Evolutionary conservation across 2,113 vertebrate genomes (phyloP).

Genomic region (Cinclus cinclus): DNA sequence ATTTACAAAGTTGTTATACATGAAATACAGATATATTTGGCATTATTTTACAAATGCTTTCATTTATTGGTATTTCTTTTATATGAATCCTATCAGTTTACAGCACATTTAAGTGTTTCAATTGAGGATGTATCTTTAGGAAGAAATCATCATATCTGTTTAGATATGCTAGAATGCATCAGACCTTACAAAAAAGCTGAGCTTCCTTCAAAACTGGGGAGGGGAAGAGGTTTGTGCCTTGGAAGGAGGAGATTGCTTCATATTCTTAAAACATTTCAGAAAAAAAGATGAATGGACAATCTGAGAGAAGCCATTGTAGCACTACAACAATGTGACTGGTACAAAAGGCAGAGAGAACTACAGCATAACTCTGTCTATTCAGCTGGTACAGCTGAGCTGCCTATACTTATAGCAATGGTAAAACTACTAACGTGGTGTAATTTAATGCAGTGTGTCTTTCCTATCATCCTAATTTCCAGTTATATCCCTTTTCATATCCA

Average conservation of each 20-base stretch:
- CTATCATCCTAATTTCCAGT: neutral
- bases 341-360: neutral
- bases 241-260: neutral
- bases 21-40: slow-evolving; percentile 36
- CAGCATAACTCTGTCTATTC: neutral
- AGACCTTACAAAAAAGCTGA: neutral
- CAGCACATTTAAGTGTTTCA: slow-evolving; percentile 29
- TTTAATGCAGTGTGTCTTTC: neutral
- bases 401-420: neutral
- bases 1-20: slow-evolving; percentile 4
- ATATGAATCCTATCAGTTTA: slow-evolving; percentile 34
- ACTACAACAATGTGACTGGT: neutral
- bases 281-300: neutral
- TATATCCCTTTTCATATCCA: neutral
- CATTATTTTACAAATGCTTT: slow-evolving; percentile 51
- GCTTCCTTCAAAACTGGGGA: neutral
- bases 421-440: neutral
- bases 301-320: neutral
- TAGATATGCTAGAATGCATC: neutral
- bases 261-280: neutral
- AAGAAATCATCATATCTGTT: neutral
- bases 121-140: neutral
- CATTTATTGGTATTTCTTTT: slow-evolving; percentile 22
- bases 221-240: neutral
- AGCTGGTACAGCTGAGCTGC: neutral